Percentiles rank a stretch among this genome's conserved stretches.
phyloP scores from a whole-genome alignment of 2,888 invertebrate genomes.

The Iselma pallidipennis region DNA sequence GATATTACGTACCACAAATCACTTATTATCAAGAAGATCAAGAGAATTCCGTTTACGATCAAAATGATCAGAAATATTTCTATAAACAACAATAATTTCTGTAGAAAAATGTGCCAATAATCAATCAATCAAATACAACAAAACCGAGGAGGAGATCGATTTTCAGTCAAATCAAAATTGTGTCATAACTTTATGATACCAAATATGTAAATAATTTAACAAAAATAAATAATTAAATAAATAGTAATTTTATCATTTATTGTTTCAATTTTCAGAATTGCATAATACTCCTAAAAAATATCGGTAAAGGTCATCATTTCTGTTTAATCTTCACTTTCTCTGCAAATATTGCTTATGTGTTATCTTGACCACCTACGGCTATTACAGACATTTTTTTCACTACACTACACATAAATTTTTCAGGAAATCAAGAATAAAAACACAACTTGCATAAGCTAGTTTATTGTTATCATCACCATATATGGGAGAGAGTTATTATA shows the following conservation, averaged over 20 bases:
- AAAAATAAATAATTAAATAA: conserved; percentile 24
- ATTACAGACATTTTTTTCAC: background rate
- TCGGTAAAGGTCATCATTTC: background rate
- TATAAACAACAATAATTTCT: conserved; percentile 21
- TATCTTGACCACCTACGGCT: background rate
- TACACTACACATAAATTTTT: background rate
- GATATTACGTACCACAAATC: conserved; percentile 54
- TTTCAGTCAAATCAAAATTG: conserved; percentile 24
- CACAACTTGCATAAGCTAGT: background rate
- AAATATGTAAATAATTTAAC: conserved; percentile 42
- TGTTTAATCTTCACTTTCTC: background rate
- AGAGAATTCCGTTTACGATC: conserved; percentile 53
- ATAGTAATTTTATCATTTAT: background rate
- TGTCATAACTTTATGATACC: conserved; percentile 47
- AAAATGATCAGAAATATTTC: conserved; percentile 47
- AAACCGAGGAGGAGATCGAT: too few relatives aligned
- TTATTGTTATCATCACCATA: background rate
- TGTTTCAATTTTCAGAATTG: background rate
- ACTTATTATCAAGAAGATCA: conserved; percentile 37
- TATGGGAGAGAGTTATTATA: background rate
- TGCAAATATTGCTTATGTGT: too few relatives aligned
- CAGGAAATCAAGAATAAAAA: too few relatives aligned
- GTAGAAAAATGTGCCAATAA: conserved; percentile 28
- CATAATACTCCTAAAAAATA: background rate
- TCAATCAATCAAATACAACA: too few relatives aligned